Evolutionary conservation across 2,888 invertebrate genomes (phyloP).

Genomic region (Agrochola litura): DNA sequence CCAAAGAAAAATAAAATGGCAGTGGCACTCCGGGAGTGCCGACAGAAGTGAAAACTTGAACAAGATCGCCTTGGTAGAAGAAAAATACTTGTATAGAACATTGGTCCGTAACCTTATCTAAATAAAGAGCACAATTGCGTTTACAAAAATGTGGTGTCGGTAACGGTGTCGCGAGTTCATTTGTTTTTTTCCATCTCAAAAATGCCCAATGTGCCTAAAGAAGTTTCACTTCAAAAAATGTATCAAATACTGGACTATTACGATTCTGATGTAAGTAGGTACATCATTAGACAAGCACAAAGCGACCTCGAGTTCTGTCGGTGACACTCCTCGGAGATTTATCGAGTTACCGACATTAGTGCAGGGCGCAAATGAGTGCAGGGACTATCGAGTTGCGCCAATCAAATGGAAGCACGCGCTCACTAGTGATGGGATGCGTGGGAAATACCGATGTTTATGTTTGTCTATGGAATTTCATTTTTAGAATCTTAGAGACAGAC

Average conservation of each 20-base stretch:
- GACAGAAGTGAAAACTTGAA: too few species aligned
- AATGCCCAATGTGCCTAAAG: too few species aligned
- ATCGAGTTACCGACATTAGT: conserved; percentile 80
- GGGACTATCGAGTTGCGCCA: conserved; percentile 89
- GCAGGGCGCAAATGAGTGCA: conserved; percentile 87
- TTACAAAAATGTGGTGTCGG: too few species aligned
- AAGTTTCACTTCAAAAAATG: neutral
- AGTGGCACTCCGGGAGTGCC: too few species aligned
- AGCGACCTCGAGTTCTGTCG: conserved; percentile 66
- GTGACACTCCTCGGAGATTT: conserved; percentile 81
- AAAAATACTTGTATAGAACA: too few species aligned
- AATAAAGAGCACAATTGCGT: too few species aligned
- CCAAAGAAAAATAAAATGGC: too few species aligned
- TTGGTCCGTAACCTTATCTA: too few species aligned
- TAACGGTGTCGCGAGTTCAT: too few species aligned
- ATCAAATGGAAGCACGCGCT: conserved; percentile 88
- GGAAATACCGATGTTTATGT: conserved; percentile 67
- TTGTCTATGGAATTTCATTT: neutral
- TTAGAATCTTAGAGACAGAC: neutral
- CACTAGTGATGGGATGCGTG: conserved; percentile 76
- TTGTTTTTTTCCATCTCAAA: too few species aligned
- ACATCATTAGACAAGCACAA: conserved; percentile 70
- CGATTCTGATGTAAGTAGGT: conserved; percentile 21
- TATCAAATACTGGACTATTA: conserved; percentile 7
- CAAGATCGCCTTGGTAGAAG: too few species aligned